Conservation (phyloP, 2,888 invertebrate genomes). For the Drosophila mimica region DNA sequence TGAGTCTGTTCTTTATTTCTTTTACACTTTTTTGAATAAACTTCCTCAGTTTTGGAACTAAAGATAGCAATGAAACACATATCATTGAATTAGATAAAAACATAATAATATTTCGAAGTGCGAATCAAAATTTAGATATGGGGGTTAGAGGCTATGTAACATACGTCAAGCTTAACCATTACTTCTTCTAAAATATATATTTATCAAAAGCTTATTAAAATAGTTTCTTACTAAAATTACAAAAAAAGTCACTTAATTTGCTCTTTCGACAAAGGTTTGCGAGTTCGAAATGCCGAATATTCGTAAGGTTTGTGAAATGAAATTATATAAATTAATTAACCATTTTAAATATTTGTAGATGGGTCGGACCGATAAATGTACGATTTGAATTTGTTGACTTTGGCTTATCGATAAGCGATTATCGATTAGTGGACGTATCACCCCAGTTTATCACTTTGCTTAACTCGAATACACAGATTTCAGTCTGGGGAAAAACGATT, state of each 20-base stretch:
- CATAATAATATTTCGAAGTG: background rate
- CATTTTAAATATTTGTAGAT: background rate
- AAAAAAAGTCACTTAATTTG: background rate
- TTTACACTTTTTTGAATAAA: no score
- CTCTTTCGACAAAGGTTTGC: background rate
- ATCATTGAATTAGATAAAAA: background rate
- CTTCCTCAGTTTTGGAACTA: no score
- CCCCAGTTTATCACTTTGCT: background rate
- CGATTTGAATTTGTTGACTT: no score
- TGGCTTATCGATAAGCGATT: background rate
- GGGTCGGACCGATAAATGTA: no score
- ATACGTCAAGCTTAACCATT: no score
- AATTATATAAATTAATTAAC: background rate
- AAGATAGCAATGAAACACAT: no score
- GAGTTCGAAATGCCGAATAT: no score
- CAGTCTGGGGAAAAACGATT: background rate
- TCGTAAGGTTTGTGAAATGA: background rate
- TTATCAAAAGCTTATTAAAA: no score
- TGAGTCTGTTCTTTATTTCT: no score
- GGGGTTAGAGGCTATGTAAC: background rate
- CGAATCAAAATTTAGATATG: background rate
- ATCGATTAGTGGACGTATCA: background rate
- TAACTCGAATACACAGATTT: background rate
- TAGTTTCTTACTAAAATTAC: no score
- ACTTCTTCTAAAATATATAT: no score